Conservation (phyloP, 2,797 vertebrate genomes). For the Neostethus bicornis region DNA sequence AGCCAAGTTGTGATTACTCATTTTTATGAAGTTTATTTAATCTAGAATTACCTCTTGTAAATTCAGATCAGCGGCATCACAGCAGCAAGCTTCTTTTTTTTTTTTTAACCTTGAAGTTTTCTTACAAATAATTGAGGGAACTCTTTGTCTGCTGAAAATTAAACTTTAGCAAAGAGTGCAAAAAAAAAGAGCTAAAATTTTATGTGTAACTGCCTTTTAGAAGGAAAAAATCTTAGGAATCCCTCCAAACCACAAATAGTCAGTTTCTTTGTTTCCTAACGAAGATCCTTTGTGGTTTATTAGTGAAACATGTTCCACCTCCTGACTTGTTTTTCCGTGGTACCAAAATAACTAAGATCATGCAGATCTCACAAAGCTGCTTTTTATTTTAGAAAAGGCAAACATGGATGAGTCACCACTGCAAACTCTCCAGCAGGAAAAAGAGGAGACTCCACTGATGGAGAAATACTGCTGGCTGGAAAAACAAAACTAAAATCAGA, state of each 20-base stretch:
- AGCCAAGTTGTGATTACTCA: not conserved
- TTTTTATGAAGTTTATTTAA: not conserved
- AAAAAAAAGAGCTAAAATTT: too few species aligned
- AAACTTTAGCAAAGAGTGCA: too few species aligned
- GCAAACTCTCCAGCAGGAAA: not conserved
- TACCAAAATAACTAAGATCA: not conserved
- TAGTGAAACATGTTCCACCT: not conserved
- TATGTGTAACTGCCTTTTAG: too few species aligned
- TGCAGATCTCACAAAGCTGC: not conserved
- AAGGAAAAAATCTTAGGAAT: too few species aligned
- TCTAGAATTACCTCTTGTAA: not conserved
- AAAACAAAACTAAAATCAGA: not conserved
- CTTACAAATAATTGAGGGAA: too few species aligned
- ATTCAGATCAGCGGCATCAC: not conserved
- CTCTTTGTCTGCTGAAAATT: too few species aligned
- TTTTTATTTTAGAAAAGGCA: not conserved
- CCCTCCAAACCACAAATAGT: too few species aligned
- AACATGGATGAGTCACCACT: not conserved
- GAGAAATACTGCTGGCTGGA: not conserved
- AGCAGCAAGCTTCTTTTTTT: not conserved
- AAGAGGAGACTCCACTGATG: not conserved
- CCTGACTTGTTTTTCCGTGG: too few species aligned
- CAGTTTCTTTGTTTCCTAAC: not conserved
- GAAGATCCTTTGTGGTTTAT: not conserved
- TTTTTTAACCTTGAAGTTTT: not conserved